Percentiles rank a stretch among this genome's conserved stretches.
Evolutionary conservation across 2,797 vertebrate genomes (phyloP).

Genomic region (Taeniopygia guttata): DNA sequence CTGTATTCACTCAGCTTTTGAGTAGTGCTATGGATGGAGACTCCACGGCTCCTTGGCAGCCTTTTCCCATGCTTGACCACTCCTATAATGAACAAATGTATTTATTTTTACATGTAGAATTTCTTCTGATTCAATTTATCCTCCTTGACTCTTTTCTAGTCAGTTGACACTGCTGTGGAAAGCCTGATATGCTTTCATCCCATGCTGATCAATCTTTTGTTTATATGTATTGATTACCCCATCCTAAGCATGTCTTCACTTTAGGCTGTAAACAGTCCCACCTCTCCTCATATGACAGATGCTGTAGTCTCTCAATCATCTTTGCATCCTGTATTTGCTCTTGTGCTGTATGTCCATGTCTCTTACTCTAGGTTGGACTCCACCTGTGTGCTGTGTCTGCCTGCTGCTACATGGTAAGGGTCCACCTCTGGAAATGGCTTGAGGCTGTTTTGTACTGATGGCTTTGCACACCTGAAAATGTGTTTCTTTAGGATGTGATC

Average conservation of each 20-base stretch:
- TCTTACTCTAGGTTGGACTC: not conserved
- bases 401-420: not conserved
- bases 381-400: not conserved
- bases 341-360: fast-evolving
- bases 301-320: not conserved
- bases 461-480: not conserved
- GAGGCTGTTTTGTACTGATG: not conserved
- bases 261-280: not conserved
- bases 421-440: not conserved
- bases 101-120: not conserved
- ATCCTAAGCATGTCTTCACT: not conserved
- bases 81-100: not conserved
- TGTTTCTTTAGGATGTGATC: not conserved
- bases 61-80: not conserved
- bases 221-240: fast-evolving
- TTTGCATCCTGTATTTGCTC: not conserved
- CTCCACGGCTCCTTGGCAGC: not conserved
- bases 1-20: not conserved
- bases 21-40: not conserved
- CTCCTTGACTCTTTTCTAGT: not conserved
- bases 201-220: not conserved
- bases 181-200: not conserved
- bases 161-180: not conserved
- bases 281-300: not conserved
- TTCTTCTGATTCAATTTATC: not conserved